Evolutionary conservation across 2,113 vertebrate species (phyloP).

Genomic region (Anolis sagrei): DNA sequence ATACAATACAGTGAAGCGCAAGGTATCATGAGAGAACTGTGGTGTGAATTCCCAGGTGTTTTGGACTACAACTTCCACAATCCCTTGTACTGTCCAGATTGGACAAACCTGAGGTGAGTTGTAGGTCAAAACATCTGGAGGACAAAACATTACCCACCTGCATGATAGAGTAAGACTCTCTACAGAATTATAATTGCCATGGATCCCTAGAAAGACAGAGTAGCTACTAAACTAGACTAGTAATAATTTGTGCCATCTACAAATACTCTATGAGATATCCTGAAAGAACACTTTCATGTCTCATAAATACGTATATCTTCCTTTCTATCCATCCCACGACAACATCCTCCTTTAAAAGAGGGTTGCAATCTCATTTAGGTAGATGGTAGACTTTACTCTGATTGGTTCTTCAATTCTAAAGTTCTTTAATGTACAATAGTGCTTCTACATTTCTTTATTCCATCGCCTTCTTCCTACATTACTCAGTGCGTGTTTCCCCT

Average conservation of each 20-base stretch:
- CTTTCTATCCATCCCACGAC: not conserved
- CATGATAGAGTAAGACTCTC: not conserved
- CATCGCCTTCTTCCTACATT: not conserved
- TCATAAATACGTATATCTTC: not conserved
- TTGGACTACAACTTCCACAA: too few relatives aligned
- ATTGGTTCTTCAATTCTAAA: not conserved
- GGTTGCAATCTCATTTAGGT: not conserved
- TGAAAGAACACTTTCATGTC: not conserved
- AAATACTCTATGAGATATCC: not conserved
- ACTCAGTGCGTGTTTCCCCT: not conserved
- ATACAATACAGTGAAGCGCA: not conserved
- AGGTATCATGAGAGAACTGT: too few relatives aligned
- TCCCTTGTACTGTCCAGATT: too few relatives aligned
- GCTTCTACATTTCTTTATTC: not conserved
- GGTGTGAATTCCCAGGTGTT: too few relatives aligned
- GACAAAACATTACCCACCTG: too few relatives aligned
- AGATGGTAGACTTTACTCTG: not conserved
- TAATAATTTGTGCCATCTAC: not conserved
- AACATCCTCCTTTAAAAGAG: not conserved
- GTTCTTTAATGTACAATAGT: not conserved
- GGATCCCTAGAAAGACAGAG: not conserved
- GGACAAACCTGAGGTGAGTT: too few relatives aligned
- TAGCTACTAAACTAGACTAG: not conserved
- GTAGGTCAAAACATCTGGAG: too few relatives aligned
- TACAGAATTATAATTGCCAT: not conserved